phyloP scores from a whole-genome alignment of 2,888 invertebrate genomes.

The Venustoraphidia nigricollis region DNA sequence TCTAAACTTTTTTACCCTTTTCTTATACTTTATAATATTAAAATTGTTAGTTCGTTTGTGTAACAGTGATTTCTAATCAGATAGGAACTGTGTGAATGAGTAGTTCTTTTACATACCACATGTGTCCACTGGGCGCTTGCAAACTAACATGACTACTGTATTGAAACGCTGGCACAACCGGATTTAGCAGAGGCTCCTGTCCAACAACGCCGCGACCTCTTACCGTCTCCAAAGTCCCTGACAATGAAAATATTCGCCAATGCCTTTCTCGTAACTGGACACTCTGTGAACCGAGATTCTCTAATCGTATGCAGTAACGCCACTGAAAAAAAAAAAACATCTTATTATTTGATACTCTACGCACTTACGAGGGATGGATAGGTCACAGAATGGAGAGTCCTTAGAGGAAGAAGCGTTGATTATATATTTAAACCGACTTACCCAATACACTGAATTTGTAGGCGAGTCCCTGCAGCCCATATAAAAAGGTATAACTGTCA shows the following conservation, averaged over 20 bases:
- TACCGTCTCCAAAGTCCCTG: constrained; percentile 85
- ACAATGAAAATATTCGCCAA: constrained; percentile 93
- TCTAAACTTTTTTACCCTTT: background rate
- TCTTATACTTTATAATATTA: background rate
- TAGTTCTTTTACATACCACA: constrained; percentile 53
- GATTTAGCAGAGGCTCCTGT: constrained; percentile 86
- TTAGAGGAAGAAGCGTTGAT: background rate
- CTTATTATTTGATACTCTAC: background rate
- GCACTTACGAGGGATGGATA: background rate
- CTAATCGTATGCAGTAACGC: constrained; percentile 94
- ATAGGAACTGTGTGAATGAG: background rate
- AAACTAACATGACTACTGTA: constrained; percentile 95
- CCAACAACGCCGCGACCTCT: constrained; percentile 95
- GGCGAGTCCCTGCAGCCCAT: constrained; percentile 91
- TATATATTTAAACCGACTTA: constrained; percentile 23
- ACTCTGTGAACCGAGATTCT: constrained; percentile 78
- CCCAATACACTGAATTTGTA: constrained; percentile 86
- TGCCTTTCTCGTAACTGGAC: constrained; percentile 93
- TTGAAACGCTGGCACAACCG: constrained; percentile 85
- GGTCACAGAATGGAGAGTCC: background rate
- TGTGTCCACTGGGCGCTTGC: constrained; percentile 94
- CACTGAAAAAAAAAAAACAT: constrained; percentile 43
- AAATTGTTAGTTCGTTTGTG: background rate
- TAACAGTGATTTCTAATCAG: background rate
- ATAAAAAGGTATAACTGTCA: constrained; percentile 97